These are phyloP conservation scores for Acromyrmex echinatior DNA, from an alignment of 1,140 invertebrate species.

Conservation along the genomic window DNA sequence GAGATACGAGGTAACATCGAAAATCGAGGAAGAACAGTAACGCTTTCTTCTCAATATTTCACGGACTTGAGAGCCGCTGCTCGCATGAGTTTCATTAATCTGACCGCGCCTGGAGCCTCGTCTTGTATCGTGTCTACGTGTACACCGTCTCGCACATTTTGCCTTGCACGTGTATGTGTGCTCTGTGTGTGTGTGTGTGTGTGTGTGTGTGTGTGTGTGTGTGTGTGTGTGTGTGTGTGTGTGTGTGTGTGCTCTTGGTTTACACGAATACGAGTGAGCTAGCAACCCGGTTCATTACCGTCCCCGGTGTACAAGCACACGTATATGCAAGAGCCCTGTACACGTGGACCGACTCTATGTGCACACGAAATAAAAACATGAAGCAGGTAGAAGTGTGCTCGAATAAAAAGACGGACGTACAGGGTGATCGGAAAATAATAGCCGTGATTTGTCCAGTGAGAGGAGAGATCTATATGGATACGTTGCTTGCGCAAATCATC, in stretches of 20 bases:
- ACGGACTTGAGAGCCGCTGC: constrained; percentile 76
- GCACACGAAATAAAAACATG: constrained; percentile 54
- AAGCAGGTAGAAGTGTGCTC: constrained; percentile 51
- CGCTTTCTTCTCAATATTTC: background rate
- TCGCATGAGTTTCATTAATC: constrained; percentile 82
- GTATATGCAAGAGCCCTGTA: constrained; percentile 45
- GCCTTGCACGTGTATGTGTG: constrained; percentile 21
- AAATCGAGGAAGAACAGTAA: background rate
- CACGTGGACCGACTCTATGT: constrained; percentile 55
- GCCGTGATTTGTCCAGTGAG: constrained; percentile 39
- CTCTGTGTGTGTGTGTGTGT: too few species aligned
- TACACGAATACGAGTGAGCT: constrained; percentile 11
- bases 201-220: constrained; percentile 6
- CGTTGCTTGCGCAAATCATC: constrained; percentile 13
- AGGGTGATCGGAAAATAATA: constrained; percentile 57
- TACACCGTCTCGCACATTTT: constrained; percentile 71
- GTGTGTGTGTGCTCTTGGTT: constrained; percentile 9
- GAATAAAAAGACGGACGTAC: constrained; percentile 61
- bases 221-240: constrained; percentile 2
- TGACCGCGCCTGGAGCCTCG: constrained; percentile 79
- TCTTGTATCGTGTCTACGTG: constrained; percentile 73
- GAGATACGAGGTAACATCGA: background rate
- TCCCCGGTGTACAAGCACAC: constrained; percentile 37
- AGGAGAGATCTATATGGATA: background rate
- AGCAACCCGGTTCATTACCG: constrained; percentile 60